Conservation (phyloP, 2,113 vertebrate species). For the Lynx canadensis region DNA sequence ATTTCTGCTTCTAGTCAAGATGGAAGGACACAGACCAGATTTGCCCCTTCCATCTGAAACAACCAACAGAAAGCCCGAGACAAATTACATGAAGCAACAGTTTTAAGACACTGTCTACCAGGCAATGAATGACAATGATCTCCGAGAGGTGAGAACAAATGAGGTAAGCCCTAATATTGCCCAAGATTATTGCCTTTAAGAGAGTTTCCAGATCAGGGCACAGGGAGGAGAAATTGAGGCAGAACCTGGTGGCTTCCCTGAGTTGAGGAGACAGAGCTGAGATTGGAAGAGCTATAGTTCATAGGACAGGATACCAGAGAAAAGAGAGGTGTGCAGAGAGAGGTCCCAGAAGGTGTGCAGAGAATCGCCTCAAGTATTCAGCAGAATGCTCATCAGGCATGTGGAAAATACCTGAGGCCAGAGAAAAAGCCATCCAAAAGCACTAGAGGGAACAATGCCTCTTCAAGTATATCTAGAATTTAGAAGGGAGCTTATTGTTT, state of each 20-base stretch:
- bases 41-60: not conserved
- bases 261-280: not conserved
- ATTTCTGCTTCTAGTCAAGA: not conserved
- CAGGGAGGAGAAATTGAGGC: not conserved
- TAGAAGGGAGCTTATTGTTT: not conserved
- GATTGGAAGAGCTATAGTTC: not conserved
- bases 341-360: not conserved
- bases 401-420: not conserved
- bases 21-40: not conserved
- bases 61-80: not conserved
- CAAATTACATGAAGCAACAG: not conserved
- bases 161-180: not conserved
- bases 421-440: not conserved
- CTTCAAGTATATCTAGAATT: not conserved
- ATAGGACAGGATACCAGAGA: not conserved
- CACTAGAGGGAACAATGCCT: not conserved
- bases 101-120: not conserved
- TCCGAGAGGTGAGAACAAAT: not conserved
- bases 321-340: not conserved
- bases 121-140: not conserved
- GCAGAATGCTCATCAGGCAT: fast-evolving
- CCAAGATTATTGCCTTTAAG: not conserved
- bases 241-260: not conserved
- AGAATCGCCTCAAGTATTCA: not conserved
- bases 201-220: not conserved